Base-by-base conservation (phyloP, 2,113 vertebrate species). In the Apteryx mantelli region DNA sequence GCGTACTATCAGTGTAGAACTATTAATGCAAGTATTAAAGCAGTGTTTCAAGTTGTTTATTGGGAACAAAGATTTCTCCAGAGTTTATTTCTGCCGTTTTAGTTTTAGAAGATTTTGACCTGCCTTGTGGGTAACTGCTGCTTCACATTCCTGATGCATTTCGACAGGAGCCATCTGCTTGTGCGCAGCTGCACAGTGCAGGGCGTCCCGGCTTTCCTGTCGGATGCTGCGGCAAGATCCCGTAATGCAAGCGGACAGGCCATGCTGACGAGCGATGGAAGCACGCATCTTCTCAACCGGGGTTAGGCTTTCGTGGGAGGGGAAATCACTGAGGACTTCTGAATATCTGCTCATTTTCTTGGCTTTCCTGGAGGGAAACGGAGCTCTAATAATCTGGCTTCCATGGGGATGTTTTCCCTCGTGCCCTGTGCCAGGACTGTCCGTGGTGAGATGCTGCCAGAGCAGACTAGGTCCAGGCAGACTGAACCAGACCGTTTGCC, bases 221-320 rank as follows among this genome's bases (percentile, higher is more conserved):
- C 3, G 0, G 11, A 0, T 4, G 26, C 5, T 3, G 13, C 4
- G 9, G 13, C 26, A 73, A 73, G 68, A 14, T 8, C 36, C 36
- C 2, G n/a, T 60, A 13, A 17, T 12, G 50, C 12, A 9, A 36
- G n/a, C 46, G 11, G 10, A 36, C 16, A n/a, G 13, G 19, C 44
- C 10, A 11, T 14, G 44, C 60, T 30, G n/a, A n/a, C 48, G 42
- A 13, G 19, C 18, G 16, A 10, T 28, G 11, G 24, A 24, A 40
- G 63, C 21, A 14, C 5, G n/a, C 14, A 6, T 19, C 28, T 21
- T 44, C 30, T 15, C 21, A 3, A 3, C 36, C 25, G 32, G 22
- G 34, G 16, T 24, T 11, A 3, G 32, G 11, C 42, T n/a, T 24
- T 60, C 10, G 7, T 10, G 9, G 10, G 6, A 9, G 19, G 17